Evolutionary conservation across 1,140 invertebrate species (phyloP).

Genomic region (Drosophila kepulauana): DNA sequence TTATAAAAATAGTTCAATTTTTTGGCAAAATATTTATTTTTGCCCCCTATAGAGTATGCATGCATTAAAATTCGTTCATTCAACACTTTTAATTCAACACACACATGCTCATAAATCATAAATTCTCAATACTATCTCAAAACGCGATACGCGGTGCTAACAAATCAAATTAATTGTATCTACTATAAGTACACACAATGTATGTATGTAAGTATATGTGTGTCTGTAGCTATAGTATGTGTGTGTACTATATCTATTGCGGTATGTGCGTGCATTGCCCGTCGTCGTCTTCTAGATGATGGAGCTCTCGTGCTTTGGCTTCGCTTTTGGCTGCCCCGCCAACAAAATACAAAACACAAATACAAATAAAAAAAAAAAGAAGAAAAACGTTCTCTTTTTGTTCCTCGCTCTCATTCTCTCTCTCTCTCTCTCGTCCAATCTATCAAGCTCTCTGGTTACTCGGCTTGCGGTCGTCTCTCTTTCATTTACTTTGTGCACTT

Average conservation of each 20-base stretch:
- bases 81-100: neutral
- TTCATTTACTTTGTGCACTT: constrained; percentile 74
- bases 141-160: constrained; percentile 48
- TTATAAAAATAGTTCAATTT: too few relatives aligned
- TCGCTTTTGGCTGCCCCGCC: constrained; percentile 66
- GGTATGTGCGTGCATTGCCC: constrained; percentile 56
- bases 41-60: too few relatives aligned
- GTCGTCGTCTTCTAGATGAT: constrained; percentile 75
- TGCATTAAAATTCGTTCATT: too few relatives aligned
- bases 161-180: constrained; percentile 79
- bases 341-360: constrained; percentile 28
- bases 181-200: constrained; percentile 49
- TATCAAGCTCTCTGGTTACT: constrained; percentile 28
- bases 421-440: constrained; percentile 1
- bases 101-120: constrained; percentile 1
- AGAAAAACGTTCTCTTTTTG: constrained; percentile 69
- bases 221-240: constrained; percentile 21
- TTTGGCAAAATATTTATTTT: too few relatives aligned
- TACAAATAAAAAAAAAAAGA: constrained; percentile 8
- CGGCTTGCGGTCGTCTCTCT: constrained; percentile 41
- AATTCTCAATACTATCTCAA: constrained; percentile 21
- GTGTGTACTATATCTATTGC: constrained; percentile 59
- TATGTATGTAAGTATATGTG: neutral
- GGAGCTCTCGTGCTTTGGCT: constrained; percentile 54
- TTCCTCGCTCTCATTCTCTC: constrained; percentile 49